Evolutionary conservation across 2,113 vertebrate species (phyloP), one percentile per base, ranked within the genome.

Genomic region (Romanogobio albipinnatus): DNA sequence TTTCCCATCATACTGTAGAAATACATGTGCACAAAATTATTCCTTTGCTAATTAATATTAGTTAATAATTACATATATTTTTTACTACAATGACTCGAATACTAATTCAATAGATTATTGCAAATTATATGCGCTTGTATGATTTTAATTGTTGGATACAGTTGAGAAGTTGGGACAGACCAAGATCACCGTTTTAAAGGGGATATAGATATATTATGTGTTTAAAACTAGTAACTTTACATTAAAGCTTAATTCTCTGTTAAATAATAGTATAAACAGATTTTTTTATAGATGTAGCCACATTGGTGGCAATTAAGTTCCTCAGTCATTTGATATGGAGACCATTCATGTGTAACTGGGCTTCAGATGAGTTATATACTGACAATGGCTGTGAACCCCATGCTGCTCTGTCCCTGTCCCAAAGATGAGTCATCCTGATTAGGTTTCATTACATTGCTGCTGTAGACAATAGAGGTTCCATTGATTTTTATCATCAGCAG

Each of bases 361-460:
- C 36, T 45, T 68, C 43, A 36, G 45, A 33, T 15, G 43, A 81
- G 26, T 51, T 68, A 68, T 33, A 47, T 51, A 24, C 71, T 58
- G 49, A 73, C 51, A 58, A 14, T 29, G 24, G 36, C 49, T 76
- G 39, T 76, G 59, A 39, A 75, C 61, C 74, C 76, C 53, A 53
- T 49, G 17, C 58, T 26, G 26, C 45, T 77, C 85, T 88, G 90
- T 85, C 88, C 71, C 87, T 84, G 85, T 91, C 87, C 87, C 89
- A 90, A 86, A 88, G 87, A 88, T 93, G 93, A 93, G 77, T 94
- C 93, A 91, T 53, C 45, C 87, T 76, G 91, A 92, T 94, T 90
- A 85, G 89, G 89, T 94, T 94, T 94, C 91, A 90, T 93, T 90
- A 90, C 88, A 84, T 75, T 85, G 88, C 73, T 75, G 39, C 87